Evolutionary conservation across 2,888 invertebrate genomes (phyloP).

Genomic region (Catocala sponsa): DNA sequence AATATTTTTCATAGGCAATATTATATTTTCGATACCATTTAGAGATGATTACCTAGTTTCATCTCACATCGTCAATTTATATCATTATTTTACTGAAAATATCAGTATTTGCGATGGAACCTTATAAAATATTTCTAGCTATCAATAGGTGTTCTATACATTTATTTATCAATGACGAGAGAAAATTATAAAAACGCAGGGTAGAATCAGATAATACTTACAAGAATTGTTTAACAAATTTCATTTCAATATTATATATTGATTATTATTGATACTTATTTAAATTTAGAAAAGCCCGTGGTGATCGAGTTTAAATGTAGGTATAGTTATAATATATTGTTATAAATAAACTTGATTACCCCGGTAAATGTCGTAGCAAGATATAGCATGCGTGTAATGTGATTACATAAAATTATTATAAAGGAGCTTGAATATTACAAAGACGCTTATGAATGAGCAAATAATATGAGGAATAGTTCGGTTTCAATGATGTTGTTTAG

Average conservation of each 20-base stretch:
- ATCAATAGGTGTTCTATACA: constrained; percentile 42
- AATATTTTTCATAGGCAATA: constrained; percentile 85
- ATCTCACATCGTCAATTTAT: constrained; percentile 77
- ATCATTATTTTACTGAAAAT: constrained; percentile 61
- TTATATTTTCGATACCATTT: constrained; percentile 78
- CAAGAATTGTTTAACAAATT: constrained; percentile 50
- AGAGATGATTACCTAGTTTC: constrained; percentile 66
- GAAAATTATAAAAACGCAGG: constrained; percentile 72
- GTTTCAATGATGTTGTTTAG: not conserved
- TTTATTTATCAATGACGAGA: constrained; percentile 61
- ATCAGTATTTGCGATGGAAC: constrained; percentile 30
- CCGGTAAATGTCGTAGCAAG: not conserved
- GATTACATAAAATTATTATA: not conserved
- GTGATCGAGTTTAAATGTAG: not conserved
- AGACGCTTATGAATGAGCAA: not conserved
- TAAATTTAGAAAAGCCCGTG: constrained; percentile 7
- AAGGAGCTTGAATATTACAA: constrained; percentile 7
- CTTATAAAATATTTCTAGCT: constrained; percentile 51
- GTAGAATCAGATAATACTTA: constrained; percentile 78
- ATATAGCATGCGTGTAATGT: not conserved
- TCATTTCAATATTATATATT: constrained; percentile 34
- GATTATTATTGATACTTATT: constrained; percentile 13
- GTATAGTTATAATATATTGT: not conserved
- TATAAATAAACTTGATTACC: not conserved
- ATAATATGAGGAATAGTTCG: constrained; percentile 1